Base-by-base conservation (phyloP, 1,140 invertebrate genomes). In the Copidosoma floridanum region DNA sequence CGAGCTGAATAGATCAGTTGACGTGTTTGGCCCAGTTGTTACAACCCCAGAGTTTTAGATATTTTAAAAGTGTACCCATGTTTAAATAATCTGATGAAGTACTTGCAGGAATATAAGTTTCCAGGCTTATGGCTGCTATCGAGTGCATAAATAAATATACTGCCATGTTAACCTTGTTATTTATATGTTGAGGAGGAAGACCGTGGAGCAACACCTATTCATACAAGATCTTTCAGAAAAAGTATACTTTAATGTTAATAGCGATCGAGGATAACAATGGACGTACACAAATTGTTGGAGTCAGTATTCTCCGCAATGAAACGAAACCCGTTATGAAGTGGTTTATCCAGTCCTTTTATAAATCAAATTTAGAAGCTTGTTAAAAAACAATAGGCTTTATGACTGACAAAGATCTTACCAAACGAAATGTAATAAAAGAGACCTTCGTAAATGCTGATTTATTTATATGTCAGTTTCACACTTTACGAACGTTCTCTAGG, bases 381-480 rank as follows among this genome's bases (percentile, higher is more conserved):
- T 2, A n/a, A 5, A 56, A 61, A 61, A 61, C 63, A 16, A 52
- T 26, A 14, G 51, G 27, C 2, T 47, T 63, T 20, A 63, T 67
- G 53, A 50, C 56, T 1, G 65, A 67, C 44, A 67, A 67, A 50
- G 60, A 67, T 26, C 24, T 63, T 0, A 40, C 12, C 8, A 40
- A 51, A 21, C 1, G 65, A 43, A 35, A 63, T 8, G 50, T 63
- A 24, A 47, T 65, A 1, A 63, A 63, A 56, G 20, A 50, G 8
- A 27, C 54, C 7, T 67, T 67, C 43, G 52, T 63, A n/a, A 23
- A 62, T 48, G 32, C 44, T 12, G 18, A 26, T 11, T 21, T 43
- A 1, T 61, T 57, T 32, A 58, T 61, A 37, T 65, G 56, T 32
- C 20, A 58, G 1, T 65, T 63, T 46, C 64, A 65, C n/a, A 54